Conservation (phyloP, 1,140 invertebrate species). For the Drosophila sucinea region DNA sequence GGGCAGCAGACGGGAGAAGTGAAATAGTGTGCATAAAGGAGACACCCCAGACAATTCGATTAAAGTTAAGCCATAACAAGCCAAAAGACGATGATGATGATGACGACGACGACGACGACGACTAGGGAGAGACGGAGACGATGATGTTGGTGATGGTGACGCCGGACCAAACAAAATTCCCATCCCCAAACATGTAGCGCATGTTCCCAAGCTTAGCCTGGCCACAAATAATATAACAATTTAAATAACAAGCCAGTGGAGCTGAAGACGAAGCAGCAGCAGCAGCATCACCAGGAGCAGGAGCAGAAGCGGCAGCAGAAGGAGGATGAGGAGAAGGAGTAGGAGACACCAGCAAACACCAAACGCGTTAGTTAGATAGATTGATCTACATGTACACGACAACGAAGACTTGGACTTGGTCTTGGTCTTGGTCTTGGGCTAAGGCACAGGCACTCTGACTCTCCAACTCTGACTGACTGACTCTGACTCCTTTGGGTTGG, state of each 20-base stretch:
- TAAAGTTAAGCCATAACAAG: constrained; percentile 75
- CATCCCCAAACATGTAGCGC: not conserved
- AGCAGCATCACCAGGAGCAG: not conserved
- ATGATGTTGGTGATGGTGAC: constrained; percentile 10
- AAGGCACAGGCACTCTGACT: constrained; percentile 15
- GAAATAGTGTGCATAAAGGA: constrained; percentile 12
- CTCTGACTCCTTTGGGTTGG: constrained; percentile 12
- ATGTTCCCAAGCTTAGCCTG: constrained; percentile 67
- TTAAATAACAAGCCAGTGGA: constrained; percentile 75
- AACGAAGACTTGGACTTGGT: constrained; percentile 51
- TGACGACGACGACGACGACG: constrained; percentile 22
- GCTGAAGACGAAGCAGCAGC: constrained; percentile 16
- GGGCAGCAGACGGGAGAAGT: constrained; percentile 34
- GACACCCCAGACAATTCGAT: constrained; percentile 67
- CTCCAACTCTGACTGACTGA: constrained; percentile 28
- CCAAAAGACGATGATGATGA: constrained; percentile 24
- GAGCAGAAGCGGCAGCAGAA: too few relatives aligned
- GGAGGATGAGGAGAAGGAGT: not conserved
- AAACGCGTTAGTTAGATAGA: constrained; percentile 82
- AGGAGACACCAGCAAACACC: constrained; percentile 62
- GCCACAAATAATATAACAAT: constrained; percentile 82
- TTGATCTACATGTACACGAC: constrained; percentile 81
- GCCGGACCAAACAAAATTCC: constrained; percentile 31
- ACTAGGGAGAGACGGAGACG: constrained; percentile 17
- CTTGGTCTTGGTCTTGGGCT: not conserved